Evolutionary conservation across 2,113 vertebrate species (phyloP), one percentile per base, ranked within the genome.

Genomic region (Prolemur simus): DNA sequence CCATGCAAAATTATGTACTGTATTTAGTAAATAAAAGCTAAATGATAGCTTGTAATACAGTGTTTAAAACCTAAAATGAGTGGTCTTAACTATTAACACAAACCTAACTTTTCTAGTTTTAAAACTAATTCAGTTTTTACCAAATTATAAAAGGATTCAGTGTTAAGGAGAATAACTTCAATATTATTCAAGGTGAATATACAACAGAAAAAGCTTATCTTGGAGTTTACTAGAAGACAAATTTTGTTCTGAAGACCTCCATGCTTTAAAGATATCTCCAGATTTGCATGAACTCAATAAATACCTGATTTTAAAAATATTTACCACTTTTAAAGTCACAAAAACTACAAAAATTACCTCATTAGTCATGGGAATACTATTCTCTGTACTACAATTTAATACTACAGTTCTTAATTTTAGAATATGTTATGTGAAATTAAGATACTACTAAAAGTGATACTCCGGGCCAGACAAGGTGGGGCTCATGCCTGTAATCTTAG

Each of bases 261-360:
- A 27, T 27, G 69, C 87, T 96, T 85, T 94, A 87, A 82, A 96
- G 45, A 12, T 71, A 63, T 74, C 37, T 66, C 37, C 25, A 92
- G 37, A 71, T 9, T 39, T 86, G 39, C 63, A 69, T 32, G 25
- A 90, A 42, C 12, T 92, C 49, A 76, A 45, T 66, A 85, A 93
- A 73, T 49, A 86, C 8, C 8, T 94, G 34, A 74, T 27, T 92
- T 95, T 83, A 4, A 76, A 91, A 73, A 71, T 69, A 69, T 37
- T 34, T 92, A 47, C 18, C 32, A 94, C 1, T 93, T 93, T 89
- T 71, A 88, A 95, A 77, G 11, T 52, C 15, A 87, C 27, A 93
- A 96, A 86, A 93, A n/a, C 66, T 73, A 13, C n/a, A 64, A 87
- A 69, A 93, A 95, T 63, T 63, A 91, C 34, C 5, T 95, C 66